Evolutionary conservation across 1,140 invertebrate genomes (phyloP), one percentile per base, ranked within the genome.

Genomic region (Aphelenchoides besseyi): DNA sequence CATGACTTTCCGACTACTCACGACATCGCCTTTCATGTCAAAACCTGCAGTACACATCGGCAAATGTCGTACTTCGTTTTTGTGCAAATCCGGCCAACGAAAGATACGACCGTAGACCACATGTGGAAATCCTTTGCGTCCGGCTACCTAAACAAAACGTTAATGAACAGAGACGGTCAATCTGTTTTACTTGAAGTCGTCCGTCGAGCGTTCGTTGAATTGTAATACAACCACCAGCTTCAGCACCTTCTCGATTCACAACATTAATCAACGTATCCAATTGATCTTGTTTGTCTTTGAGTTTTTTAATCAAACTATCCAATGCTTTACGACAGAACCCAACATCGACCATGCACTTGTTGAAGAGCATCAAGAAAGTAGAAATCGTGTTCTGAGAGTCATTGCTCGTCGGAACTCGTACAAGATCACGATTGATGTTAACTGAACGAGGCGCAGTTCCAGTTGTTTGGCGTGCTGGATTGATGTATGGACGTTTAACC

Each of bases 141-240:
- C 63, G 1, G 63, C 63, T 33, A 66, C 55, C 55, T 59, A 33
- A 59, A 59, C 55, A 33, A 33, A 59, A 23, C 26, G 5, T 59
- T 8, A 59, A 8, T 12, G 23, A 59, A 5, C 16, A 12, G 5
- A 8, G 55, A 5, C 5, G 18, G 23, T 59, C 5, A 33, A 59
- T 29, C 5, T 28, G 5, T 5, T 33, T 33, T 33, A 94, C 92
- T 89, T 99, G 96, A 77, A 98, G 87, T 76, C 96, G 87, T 0
- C 96, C 96, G 88, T 98, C 96, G 26, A 99, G 86, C n/a, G 96
- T 99, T 75, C 96, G 88, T 82, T 97, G 95, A 82, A 99, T 98
- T 8, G 96, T 98, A 12, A 98, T 95, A 88, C 96, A 98, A 89
- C 97, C 97, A 80, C 93, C 95, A 0, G 92, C 93, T 86, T 95